Evolutionary conservation across 2,113 vertebrate species (phyloP).

Genomic region (Ursus arctos): DNA sequence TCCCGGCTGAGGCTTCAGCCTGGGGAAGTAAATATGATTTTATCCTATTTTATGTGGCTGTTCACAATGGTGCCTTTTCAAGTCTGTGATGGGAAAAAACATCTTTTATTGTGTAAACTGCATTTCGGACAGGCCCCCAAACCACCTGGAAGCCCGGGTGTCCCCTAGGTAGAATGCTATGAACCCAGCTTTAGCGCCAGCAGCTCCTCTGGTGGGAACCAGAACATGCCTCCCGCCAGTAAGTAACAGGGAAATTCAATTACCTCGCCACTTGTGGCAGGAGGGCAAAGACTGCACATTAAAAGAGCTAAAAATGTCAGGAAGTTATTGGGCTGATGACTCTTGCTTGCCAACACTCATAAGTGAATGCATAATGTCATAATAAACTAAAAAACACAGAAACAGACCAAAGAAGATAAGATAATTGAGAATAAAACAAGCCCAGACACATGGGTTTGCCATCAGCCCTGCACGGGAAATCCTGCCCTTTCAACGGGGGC

Average conservation of each 20-base stretch:
- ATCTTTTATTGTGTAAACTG: neutral
- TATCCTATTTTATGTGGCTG: conserved; percentile 16
- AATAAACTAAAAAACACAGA: conserved; percentile 73
- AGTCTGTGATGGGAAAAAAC: neutral
- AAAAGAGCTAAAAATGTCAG: conserved; percentile 86
- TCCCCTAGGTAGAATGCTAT: conserved; percentile 45
- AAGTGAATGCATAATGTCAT: conserved; percentile 79
- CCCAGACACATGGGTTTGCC: conserved; percentile 50
- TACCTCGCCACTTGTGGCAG: conserved; percentile 84
- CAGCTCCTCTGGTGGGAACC: conserved; percentile 75
- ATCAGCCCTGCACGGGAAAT: neutral
- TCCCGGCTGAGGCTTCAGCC: neutral
- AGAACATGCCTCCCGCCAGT: conserved; percentile 80
- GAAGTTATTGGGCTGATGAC: conserved; percentile 82
- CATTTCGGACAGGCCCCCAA: conserved; percentile 61
- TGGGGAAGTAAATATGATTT: conserved; percentile 19
- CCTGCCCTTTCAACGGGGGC: neutral
- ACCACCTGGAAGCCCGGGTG: neutral
- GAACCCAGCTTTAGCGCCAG: conserved; percentile 53
- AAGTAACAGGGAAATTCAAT: conserved; percentile 79
- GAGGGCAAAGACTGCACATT: conserved; percentile 81
- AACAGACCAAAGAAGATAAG: conserved; percentile 79
- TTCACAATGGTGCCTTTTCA: conserved; percentile 45
- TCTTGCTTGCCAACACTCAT: conserved; percentile 82
- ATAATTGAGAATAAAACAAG: conserved; percentile 61